Percentiles rank a stretch among this genome's conserved stretches.
phyloP scores from a whole-genome alignment of 2,113 vertebrate genomes.

The Pomatorhinus ruficollis region DNA sequence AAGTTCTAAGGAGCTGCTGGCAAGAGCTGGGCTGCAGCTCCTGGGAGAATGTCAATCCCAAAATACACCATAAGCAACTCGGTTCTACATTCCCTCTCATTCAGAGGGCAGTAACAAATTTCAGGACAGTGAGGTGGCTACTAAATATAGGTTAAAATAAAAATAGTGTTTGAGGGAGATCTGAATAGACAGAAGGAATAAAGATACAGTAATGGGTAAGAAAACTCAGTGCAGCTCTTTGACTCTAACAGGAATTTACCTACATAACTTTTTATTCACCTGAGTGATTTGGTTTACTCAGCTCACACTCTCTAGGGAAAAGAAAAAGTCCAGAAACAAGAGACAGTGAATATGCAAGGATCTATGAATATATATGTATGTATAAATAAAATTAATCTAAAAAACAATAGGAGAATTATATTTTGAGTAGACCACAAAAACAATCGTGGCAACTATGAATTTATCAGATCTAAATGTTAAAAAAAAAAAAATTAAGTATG shows the following conservation, averaged over 20 bases:
- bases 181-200: background rate
- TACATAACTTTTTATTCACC: background rate
- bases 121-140: background rate
- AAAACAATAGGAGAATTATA: background rate
- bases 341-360: background rate
- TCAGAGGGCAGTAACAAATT: background rate
- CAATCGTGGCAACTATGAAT: background rate
- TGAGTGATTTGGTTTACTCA: background rate
- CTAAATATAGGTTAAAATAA: background rate
- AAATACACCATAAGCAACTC: background rate
- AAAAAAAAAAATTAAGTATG: too few relatives aligned
- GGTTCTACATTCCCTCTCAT: background rate
- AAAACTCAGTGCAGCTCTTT: background rate
- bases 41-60: background rate
- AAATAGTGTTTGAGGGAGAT: background rate
- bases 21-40: background rate
- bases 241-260: background rate
- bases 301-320: background rate
- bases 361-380: fast-evolving
- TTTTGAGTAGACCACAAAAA: background rate
- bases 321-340: background rate
- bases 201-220: background rate
- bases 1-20: background rate
- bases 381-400: background rate
- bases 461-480: background rate